Evolutionary conservation across 1,140 invertebrate genomes (phyloP), one percentile per base, ranked within the genome.

Genomic region (Ptiloglossa arizonensis): DNA sequence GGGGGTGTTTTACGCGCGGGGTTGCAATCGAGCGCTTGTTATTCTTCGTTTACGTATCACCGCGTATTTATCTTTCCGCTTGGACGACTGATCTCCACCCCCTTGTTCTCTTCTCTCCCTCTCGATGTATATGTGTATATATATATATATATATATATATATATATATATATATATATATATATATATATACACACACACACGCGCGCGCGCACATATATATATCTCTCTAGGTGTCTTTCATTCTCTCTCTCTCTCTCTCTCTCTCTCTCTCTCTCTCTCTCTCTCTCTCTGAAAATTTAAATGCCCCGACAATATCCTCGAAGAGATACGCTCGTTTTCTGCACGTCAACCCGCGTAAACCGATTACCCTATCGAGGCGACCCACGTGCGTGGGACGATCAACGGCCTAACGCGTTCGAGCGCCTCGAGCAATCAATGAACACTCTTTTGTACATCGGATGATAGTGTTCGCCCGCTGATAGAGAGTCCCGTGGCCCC

Each of bases 331-430:
- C 76, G 68, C 69, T 66, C 56, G 71, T 80, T 80, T 83, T 68
- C 67, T 52, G 77, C 63, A 41, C 77, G 56, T 80, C 80, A 56
- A 11, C 77, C 81, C 66, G 72, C 82, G 71, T 83, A 83, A 83
- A 84, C 81, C 82, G 82, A 83, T 84, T 84, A 84, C 63, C 64
- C 81, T 80, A 84, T 84, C 81, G 81, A 68, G 24, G 46, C 81
- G 71, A 32, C 62, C 76, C 82, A 72, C 54, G 77, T 80, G 66
- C 67, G 48, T 24, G 59, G 59, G 59, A 29, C 75, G 56, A 68
- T 50, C 52, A 50, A 71, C 70, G 69, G 63, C 38, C 74, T 29
- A 32, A 38, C 19, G 24, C 48, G 22, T 41, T 13, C n/a, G n/a
- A n/a, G n/a, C n/a, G 44, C 4, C 29, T 11, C 9, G 24, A 24